Conservation (phyloP, 2,113 vertebrate species). For the Aplodontia rufa region DNA sequence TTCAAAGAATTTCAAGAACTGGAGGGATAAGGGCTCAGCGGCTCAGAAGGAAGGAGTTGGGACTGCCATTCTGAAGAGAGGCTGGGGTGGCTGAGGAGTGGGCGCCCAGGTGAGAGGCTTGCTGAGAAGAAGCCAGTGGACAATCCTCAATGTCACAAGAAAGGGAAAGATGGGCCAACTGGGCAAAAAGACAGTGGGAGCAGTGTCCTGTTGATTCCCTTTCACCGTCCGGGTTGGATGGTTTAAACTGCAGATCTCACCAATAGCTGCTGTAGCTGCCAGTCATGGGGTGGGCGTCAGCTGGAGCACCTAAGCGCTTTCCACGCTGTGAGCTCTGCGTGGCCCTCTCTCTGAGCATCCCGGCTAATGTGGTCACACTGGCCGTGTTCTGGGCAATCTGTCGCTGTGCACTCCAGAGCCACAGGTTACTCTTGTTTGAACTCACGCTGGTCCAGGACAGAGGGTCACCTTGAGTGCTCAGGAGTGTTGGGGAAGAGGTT, state of each 20-base stretch:
- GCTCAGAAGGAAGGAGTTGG: not conserved
- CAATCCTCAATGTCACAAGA: not conserved
- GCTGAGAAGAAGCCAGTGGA: not conserved
- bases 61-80: not conserved
- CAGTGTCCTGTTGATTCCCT: not conserved
- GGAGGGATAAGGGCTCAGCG: not conserved
- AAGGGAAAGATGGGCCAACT: not conserved
- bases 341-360: too few species aligned
- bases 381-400: too few species aligned
- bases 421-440: not conserved
- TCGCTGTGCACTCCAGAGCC: not conserved
- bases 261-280: not conserved
- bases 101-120: too few species aligned
- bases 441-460: not conserved
- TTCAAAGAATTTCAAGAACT: conserved; percentile 1
- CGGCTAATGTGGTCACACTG: too few species aligned
- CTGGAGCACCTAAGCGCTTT: not conserved
- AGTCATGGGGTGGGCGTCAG: not conserved
- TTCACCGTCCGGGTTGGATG: not conserved
- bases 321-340: too few species aligned
- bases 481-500: fast-evolving
- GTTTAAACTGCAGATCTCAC: not conserved
- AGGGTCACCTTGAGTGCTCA: fast-evolving
- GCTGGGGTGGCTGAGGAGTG: not conserved
- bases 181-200: not conserved